Base-by-base conservation (phyloP, 2,113 vertebrate species). In the Murina feae region DNA sequence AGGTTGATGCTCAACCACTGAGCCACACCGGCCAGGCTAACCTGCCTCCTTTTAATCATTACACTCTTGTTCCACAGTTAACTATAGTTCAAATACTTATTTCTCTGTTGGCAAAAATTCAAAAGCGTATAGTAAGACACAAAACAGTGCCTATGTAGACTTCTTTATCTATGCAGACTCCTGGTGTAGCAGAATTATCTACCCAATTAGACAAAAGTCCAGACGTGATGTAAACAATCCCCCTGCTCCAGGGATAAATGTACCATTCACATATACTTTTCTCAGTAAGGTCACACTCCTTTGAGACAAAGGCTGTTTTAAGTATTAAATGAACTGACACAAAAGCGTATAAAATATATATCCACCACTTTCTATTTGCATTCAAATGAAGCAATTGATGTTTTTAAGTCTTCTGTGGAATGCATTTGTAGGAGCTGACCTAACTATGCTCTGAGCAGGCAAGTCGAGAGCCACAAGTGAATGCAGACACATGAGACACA, bases 141-240 rank as follows among this genome's bases (percentile, higher is more conserved):
- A 83, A 58, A 89, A 83, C 35, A 47, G 53, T 6, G 9, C 66
- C 85, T 79, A 53, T 10, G 37, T 4, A 85, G 74, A 47, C 55
- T 42, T 65, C 58, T 92, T 86, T 90, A 79, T 88, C 78, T 71
- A 37, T 0, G 11, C 3, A 83, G 90, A 74, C 60, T 44, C 63
- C 75, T 37, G 63, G 37, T 53, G 21, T 2, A 55, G 87, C 28
- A 92, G 37, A 80, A 49, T 72, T 32, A 42, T 80, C 86, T 69
- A 68, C 76, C 49, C 49, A 78, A 47, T 37, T 23, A 91, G 60
- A 93, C 79, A 63, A 80, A 95, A 95, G 96, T 68, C 93, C 94
- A 97, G 91, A 85, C 87, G 28, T 23, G 86, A 90, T 80, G 83
- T 84, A 92, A 95, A 94, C 60, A 89, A 91, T 72, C 95, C 16